These are phyloP conservation scores for Diadegma fenestrale DNA, from an alignment of 2,888 invertebrate species.

Conservation along the genomic window DNA sequence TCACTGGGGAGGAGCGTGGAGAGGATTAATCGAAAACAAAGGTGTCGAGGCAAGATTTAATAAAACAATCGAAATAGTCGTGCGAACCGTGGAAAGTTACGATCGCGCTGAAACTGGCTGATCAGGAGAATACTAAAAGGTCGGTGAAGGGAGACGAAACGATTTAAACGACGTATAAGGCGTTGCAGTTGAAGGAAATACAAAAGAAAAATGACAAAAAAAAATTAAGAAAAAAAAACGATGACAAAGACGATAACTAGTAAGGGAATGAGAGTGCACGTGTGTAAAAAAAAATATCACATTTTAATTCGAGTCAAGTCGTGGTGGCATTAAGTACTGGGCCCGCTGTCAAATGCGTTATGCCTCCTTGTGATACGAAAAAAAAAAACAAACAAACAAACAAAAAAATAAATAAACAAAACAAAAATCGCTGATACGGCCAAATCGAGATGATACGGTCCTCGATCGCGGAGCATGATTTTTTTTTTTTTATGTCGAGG, in stretches of 20 bases:
- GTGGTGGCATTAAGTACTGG: slow-evolving; percentile 76
- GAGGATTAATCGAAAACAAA: slow-evolving; percentile 61
- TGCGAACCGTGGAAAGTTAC: neutral
- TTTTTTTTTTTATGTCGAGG: slow-evolving; percentile 39
- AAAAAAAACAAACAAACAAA: slow-evolving; percentile 49
- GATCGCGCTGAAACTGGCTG: neutral
- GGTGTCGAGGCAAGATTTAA: slow-evolving; percentile 49
- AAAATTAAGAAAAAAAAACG: slow-evolving; percentile 47
- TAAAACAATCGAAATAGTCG: slow-evolving; percentile 24
- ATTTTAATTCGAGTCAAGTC: slow-evolving; percentile 75
- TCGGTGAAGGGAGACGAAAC: neutral
- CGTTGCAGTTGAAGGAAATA: slow-evolving; percentile 54
- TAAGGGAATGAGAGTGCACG: slow-evolving; percentile 58
- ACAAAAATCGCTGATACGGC: slow-evolving; percentile 60
- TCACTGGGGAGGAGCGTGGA: slow-evolving; percentile 9
- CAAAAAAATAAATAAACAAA: slow-evolving; percentile 36
- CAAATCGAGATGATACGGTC: slow-evolving; percentile 58
- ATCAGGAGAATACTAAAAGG: slow-evolving; percentile 6
- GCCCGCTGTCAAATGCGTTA: slow-evolving; percentile 73
- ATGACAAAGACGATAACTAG: slow-evolving; percentile 65
- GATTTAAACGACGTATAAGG: neutral
- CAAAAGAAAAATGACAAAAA: slow-evolving; percentile 57
- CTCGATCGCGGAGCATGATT: slow-evolving; percentile 48
- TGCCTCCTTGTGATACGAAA: slow-evolving; percentile 73
- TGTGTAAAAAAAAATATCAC: slow-evolving; percentile 64